phyloP scores from a whole-genome alignment of 2,797 vertebrate species.

The Siniperca scherzeri region DNA sequence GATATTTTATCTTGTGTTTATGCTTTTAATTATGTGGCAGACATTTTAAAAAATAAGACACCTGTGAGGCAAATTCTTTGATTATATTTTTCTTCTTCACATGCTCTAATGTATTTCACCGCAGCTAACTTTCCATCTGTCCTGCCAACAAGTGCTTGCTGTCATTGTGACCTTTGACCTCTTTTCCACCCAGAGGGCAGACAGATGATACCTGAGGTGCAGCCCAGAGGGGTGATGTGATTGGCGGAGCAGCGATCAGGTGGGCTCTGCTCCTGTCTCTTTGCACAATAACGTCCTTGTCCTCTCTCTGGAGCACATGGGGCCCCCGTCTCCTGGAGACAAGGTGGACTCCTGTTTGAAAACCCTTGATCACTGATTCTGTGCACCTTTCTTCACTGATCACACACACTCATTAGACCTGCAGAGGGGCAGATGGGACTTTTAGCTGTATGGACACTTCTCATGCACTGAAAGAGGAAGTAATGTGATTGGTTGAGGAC shows the following conservation, averaged over 20 bases:
- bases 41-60: neutral
- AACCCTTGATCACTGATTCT: constrained; percentile 51
- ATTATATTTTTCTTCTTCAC: no score
- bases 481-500: neutral
- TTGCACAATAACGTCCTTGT: constrained; percentile 68
- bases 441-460: neutral
- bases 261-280: constrained; percentile 47
- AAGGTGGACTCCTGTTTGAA: constrained; percentile 43
- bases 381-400: constrained; percentile 36
- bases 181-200: constrained; percentile 36
- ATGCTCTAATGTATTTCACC: neutral
- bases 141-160: constrained; percentile 30
- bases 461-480: neutral
- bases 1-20: neutral
- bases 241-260: constrained; percentile 60
- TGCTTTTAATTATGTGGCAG: no score
- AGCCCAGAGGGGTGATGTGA: constrained; percentile 20
- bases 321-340: constrained; percentile 45
- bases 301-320: constrained; percentile 10
- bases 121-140: neutral
- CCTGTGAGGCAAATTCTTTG: neutral
- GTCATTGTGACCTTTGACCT: constrained; percentile 52
- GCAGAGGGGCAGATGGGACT: constrained; percentile 28
- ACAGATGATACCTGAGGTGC: constrained; percentile 61
- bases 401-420: constrained; percentile 43